A percentile compares a stretch with the other conserved stretches of the same genome.
Evolutionary conservation across 2,113 vertebrate species (phyloP).

Genomic region (Apteryx owenii): DNA sequence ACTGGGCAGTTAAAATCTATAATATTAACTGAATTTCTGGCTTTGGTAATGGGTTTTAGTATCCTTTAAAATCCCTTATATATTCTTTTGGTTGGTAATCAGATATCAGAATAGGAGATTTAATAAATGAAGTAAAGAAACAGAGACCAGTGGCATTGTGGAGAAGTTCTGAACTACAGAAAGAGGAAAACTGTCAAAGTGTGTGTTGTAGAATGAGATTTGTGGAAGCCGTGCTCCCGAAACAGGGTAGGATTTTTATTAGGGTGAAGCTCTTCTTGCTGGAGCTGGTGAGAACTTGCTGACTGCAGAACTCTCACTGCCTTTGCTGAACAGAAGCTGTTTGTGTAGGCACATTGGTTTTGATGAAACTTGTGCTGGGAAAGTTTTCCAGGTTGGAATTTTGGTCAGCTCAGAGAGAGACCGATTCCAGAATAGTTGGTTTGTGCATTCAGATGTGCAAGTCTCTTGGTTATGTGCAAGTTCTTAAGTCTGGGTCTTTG

Average conservation of each 20-base stretch:
- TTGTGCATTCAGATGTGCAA: neutral
- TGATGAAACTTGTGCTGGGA: neutral
- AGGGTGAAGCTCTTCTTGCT: neutral
- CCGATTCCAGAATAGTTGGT: slow-evolving; percentile 1
- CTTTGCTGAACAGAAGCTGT: slow-evolving; percentile 37
- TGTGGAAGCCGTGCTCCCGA: neutral
- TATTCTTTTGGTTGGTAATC: neutral
- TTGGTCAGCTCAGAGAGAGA: neutral
- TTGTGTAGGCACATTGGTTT: slow-evolving; percentile 43
- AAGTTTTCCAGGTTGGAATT: slow-evolving; percentile 40
- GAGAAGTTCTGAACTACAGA: neutral
- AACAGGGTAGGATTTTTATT: slow-evolving; percentile 18
- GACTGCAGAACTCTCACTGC: neutral
- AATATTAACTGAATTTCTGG: neutral
- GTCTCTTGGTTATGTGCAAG: neutral
- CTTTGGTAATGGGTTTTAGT: neutral
- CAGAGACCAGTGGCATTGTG: neutral
- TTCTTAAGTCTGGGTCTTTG: neutral
- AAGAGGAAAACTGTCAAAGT: neutral
- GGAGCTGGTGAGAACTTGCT: neutral
- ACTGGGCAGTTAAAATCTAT: neutral
- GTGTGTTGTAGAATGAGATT: neutral
- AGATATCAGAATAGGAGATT: neutral
- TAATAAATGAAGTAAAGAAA: neutral
- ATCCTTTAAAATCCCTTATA: neutral